Evolutionary conservation across 2,797 vertebrate genomes (phyloP), one percentile per base, ranked within the genome.

Genomic region (Margarornis squamiger): DNA sequence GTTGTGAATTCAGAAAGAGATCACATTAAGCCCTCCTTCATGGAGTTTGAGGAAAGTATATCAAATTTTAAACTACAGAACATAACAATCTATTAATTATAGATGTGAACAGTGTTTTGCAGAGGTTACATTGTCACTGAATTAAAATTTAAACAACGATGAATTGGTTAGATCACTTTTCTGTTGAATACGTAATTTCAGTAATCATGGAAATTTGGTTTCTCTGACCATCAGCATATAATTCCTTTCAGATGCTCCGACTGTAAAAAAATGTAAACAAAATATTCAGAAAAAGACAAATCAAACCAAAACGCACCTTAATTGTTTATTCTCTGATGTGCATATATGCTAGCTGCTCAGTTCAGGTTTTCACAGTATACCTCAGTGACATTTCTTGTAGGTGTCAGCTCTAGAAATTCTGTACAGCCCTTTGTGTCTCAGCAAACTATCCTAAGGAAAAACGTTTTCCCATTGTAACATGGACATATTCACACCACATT

Each of bases 131-230:
- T 76, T 94, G 90, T 87, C 83, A 88, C 62, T 59, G 74, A 92
- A 94, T 95, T 94, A 96, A 93, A 91, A 88, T 95, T 92, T 95
- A 93, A 95, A 86, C 79, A 76, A 26, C 32, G 65, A 74, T 90
- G 76, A 90, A 93, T 92, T 89, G 24, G 58, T 71, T 72, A 90
- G 80, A 71, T 58, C 3, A 15, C 43, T 34, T 88, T 82, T 55
- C 71, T 79, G n/a, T 48, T 94, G 85, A 92, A 88, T 83, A 93
- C 92, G 61, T 85, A 66, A 82, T 90, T 91, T 94, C 80, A 74
- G 49, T 87, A 86, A 79, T 85, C 48, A 48, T 51, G 36, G 70
- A 80, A 83, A 85, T 88, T 84, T 0, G 1, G 21, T 29, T 92
- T 95, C 36, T 54, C 46, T 14, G 6, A 51, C 73, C 58, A 80